phyloP scores from a whole-genome alignment of 35 echinoderm and acorn worm species.

The Ophiothrix spiculata region DNA sequence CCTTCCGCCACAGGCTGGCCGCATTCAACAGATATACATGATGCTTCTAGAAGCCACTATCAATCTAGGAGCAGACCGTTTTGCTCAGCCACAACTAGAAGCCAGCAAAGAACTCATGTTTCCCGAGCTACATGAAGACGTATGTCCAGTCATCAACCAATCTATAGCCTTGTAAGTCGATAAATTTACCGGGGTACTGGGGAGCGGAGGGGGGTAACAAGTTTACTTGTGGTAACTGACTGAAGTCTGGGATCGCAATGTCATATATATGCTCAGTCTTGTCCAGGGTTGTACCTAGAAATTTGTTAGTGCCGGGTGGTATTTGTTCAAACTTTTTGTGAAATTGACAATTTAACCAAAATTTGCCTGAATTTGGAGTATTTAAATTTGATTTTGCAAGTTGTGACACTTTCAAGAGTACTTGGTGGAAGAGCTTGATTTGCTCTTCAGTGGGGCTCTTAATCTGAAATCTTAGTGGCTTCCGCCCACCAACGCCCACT shows the following conservation, averaged over 20 bases:
- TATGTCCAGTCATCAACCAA: conserved; percentile 16
- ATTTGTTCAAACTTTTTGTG: too few relatives aligned
- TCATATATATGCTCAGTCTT: background rate
- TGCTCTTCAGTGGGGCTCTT: too few relatives aligned
- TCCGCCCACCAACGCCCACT: too few relatives aligned
- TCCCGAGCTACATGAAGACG: conserved; percentile 26
- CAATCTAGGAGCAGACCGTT: conserved; percentile 2
- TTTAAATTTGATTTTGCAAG: too few relatives aligned
- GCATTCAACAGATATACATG: conserved; percentile 31
- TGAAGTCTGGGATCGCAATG: background rate
- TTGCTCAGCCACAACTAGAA: too few relatives aligned
- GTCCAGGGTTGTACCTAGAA: too few relatives aligned
- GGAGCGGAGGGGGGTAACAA: background rate
- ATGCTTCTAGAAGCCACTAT: conserved; percentile 16
- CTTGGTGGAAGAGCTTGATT: too few relatives aligned
- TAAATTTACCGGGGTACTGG: background rate
- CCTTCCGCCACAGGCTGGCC: background rate
- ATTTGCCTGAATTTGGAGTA: too few relatives aligned
- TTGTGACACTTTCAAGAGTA: too few relatives aligned
- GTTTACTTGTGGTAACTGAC: background rate
- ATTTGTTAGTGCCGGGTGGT: background rate
- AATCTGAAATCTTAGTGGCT: too few relatives aligned
- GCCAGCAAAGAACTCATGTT: conserved; percentile 4
- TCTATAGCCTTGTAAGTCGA: conserved; percentile 38
- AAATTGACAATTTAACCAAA: too few relatives aligned